Evolutionary conservation across 23 tunicate genomes (phyloP).

Genomic region (Diplosoma virens): DNA sequence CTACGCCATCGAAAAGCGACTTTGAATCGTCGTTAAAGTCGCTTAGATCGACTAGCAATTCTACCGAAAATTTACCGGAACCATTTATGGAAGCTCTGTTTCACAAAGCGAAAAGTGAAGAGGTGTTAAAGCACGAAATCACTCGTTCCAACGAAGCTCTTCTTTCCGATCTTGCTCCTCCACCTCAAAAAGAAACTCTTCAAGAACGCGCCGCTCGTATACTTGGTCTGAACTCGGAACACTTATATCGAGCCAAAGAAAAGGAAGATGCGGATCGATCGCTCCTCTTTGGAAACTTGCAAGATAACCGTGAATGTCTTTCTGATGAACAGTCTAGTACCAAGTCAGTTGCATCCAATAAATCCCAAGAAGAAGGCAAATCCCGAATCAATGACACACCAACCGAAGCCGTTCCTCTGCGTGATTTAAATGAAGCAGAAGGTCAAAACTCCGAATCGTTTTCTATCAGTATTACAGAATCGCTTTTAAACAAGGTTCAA

Average conservation of each 20-base stretch:
- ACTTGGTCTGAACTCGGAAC: constrained; percentile 38
- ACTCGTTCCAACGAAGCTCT: constrained; percentile 14
- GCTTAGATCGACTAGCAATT: neutral
- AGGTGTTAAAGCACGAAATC: constrained; percentile 36
- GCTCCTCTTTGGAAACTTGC: neutral
- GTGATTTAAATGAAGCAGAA: neutral
- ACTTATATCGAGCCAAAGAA: constrained; percentile 33
- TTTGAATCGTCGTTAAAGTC: neutral
- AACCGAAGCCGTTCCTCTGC: neutral
- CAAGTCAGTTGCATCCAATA: constrained; percentile 3
- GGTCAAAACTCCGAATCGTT: constrained; percentile 20
- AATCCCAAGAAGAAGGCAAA: constrained; percentile 1
- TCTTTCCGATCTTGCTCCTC: constrained; percentile 19
- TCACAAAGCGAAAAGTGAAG: constrained; percentile 55
- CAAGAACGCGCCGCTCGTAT: constrained; percentile 91
- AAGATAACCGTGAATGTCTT: too few species aligned
- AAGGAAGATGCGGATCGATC: constrained; percentile 3
- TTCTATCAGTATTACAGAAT: constrained; percentile 57
- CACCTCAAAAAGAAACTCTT: constrained; percentile 57
- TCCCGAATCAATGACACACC: neutral
- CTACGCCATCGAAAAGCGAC: constrained; percentile 15
- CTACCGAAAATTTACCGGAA: neutral
- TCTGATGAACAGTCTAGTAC: neutral
- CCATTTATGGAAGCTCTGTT: constrained; percentile 24
- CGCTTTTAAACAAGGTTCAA: constrained; percentile 18